Base-by-base conservation (phyloP, 2,797 vertebrate species). In the Pempheris klunzingeri region DNA sequence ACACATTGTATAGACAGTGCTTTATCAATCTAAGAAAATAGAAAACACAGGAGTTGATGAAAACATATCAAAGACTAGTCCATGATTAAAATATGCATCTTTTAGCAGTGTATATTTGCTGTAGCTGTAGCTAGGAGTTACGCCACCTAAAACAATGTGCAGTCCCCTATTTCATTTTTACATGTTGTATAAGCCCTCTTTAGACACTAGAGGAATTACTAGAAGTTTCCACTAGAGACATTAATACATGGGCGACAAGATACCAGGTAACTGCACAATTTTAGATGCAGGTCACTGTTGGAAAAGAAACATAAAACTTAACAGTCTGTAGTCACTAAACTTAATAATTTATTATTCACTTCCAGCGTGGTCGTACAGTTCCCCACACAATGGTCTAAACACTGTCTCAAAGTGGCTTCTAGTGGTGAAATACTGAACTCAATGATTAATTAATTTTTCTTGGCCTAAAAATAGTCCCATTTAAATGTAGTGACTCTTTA, bases 281-380 rank as follows among this genome's bases (percentile, higher is more conserved):
- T 14, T 4, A 47, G 38, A 10, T 67, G 38, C 9, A 28, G 17
- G 34, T n/a, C 17, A 44, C 26, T n/a, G 22, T 18, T 66, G 6
- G 22, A 26, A 46, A 64, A n/a, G n/a, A 7, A 1, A 26, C 5
- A 7, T 30, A 38, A 2, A 38, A 55, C 7, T 6, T 34, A 44
- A 47, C 17, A 28, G 4, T 50, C 34, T 32, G 4, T 30, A 13
- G n/a, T 46, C 18, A 38, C 22, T n/a, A 14, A 44, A 60, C 5
- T 11, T 57, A 54, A 54, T 71, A 0, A 34, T 55, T 61, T 41
- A 46, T 65, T 26, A 24, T 78, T 67, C 15, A 34, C n/a, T 6
- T 18, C 18, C 12, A 61, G 3, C 67, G 43, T 5, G 52, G 41
- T 39, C 11, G 10, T 38, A 32, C 22, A 71, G 7, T 39, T 28